Evolutionary conservation across 2,113 vertebrate species (phyloP), one percentile per base, ranked within the genome.

Genomic region (Cephalopterus ornatus): DNA sequence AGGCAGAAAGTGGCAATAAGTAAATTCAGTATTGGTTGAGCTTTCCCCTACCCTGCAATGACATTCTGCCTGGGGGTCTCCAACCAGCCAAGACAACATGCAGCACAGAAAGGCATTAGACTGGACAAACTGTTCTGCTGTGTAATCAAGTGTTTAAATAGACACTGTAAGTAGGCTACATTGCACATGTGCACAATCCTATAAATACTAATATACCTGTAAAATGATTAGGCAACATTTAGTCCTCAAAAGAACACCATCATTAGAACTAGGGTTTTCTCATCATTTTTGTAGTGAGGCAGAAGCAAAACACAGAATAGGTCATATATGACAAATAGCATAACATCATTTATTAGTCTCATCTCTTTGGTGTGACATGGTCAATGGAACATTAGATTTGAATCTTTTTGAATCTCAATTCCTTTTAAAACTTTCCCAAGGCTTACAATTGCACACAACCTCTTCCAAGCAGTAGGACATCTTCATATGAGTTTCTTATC

Each of bases 141-240:
- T 62, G 77, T 76, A 93, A 93, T 77, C 86, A 84, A 67, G 42
- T 74, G 83, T 52, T 88, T 85, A 93, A 94, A 90, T 4, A 88
- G 52, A 63, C 30, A 27, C 28, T 80, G 32, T 33, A 82, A 86
- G 49, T 35, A 88, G 92, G 81, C 72, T 93, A 47, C 0, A 2
- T 42, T 22, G n/a, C 53, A 87, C 61, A 14, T 15, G 5, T 78
- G 70, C 49, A 79, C 30, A 70, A 28, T 32, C 5, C 42, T 68
- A 28, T 68, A 32, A 74, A 47, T 39, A 76, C 17, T 85, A 73
- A 70, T 42, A 62, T 14, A 62, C 23, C 59, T 77, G 39, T 80
- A 59, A 93, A 88, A 74, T 35, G 0, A 84, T 35, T 46, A 77
- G 30, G 35, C 35, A 86, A 63, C 50, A 6, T 53, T 70, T 50